Base-by-base conservation (phyloP, 2,888 invertebrate genomes). In the Phasia obesa region DNA sequence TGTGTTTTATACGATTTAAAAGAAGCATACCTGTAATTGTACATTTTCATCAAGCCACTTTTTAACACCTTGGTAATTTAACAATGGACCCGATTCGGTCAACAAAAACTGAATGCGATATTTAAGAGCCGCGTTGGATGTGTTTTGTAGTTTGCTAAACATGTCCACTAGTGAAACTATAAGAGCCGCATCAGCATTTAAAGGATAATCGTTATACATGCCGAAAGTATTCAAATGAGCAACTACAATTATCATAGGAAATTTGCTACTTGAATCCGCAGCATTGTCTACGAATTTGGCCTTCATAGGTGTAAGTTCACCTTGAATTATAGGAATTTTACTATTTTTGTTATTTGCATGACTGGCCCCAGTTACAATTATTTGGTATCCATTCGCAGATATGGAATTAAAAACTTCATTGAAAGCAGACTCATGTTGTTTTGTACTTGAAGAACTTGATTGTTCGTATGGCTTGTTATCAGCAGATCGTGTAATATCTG, bases 341-440 rank as follows among this genome's bases (percentile, higher is more conserved):
- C 96, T 94, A 87, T 97, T 97, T 85, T 94, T 92, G 88, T 95
- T 94, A 4, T 94, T 93, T 70, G 94, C 92, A 31, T 95, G 94
- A 84, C 94, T 94, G 21, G 95, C 93, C 6, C 96, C 94, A 80
- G 95, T 94, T 27, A 98, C 95, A 84, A 97, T 96, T 90, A 92
- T 94, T 92, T 98, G 98, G 92, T 98, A 98, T 11, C 98, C 98
- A 92, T 98, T 98, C 0, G 97, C 97, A 19, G 97, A 96, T n/a
- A 98, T 94, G 15, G 97, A 95, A 88, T 95, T 95, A 78, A 97
- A 92, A 91, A 98, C 93, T 7, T 97, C 97, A 89, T 96, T 95
- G 13, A 96, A 92, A 0, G 97, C 97, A 0, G 97, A 96, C 47
- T 94, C 94, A 91, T 80, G 84, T 15, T 51, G 4, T 15, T 92